These are phyloP conservation scores for Falco naumanni DNA, from an alignment of 2,797 vertebrate genomes.

Conservation along the genomic window DNA sequence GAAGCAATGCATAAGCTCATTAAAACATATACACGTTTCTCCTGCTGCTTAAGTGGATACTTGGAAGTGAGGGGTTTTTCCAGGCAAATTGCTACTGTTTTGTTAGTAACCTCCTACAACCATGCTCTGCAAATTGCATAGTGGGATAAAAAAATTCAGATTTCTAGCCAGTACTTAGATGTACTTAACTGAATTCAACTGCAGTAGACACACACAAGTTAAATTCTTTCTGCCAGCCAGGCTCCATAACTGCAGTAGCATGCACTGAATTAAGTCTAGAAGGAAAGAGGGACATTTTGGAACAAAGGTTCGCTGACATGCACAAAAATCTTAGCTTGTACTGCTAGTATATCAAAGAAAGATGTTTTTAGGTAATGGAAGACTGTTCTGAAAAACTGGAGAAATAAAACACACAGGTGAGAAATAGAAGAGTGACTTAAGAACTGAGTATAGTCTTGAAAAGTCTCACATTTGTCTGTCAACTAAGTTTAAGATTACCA, in stretches of 20 bases:
- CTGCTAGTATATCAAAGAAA: neutral
- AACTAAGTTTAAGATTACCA: neutral
- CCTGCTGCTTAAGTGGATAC: slow-evolving; percentile 14
- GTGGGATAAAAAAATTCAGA: neutral
- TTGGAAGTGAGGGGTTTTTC: neutral
- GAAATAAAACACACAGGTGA: neutral
- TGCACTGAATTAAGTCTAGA: neutral
- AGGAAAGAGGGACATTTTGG: neutral
- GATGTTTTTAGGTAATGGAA: neutral
- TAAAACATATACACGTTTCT: slow-evolving; percentile 18
- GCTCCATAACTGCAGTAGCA: neutral
- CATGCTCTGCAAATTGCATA: neutral
- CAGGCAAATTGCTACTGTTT: slow-evolving; percentile 48
- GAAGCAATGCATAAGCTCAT: slow-evolving; percentile 40
- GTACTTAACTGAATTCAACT: neutral
- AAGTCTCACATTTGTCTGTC: neutral
- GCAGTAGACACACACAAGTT: neutral
- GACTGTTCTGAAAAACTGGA: neutral
- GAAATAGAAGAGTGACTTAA: neutral
- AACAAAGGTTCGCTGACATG: neutral
- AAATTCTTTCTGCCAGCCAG: neutral
- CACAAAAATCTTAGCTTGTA: neutral
- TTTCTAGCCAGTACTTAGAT: neutral
- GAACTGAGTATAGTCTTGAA: neutral
- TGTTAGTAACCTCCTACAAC: neutral